Conservation (phyloP, 2,888 invertebrate genomes). For the Dryobotodes eremita region DNA sequence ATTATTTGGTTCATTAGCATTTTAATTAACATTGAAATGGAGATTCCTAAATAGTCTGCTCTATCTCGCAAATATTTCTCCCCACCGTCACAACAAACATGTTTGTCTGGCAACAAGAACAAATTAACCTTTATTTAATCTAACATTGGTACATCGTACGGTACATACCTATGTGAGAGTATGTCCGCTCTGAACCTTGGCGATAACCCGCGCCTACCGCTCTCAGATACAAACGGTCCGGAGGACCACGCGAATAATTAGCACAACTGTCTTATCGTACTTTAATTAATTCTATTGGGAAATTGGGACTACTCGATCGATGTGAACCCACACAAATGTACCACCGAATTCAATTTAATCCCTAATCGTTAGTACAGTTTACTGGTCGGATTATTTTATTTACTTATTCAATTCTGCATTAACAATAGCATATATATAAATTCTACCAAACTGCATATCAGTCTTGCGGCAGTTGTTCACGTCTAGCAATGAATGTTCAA, state of each 20-base stretch:
- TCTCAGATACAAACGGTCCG: slow-evolving; percentile 63
- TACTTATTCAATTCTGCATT: no score
- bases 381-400: slow-evolving; percentile 17
- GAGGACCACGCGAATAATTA: slow-evolving; percentile 80
- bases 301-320: slow-evolving; percentile 62
- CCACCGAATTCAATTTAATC: slow-evolving; percentile 44
- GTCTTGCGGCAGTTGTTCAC: no score
- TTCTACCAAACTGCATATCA: no score
- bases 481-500: slow-evolving; percentile 17
- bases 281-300: slow-evolving; percentile 82
- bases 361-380: slow-evolving; percentile 29
- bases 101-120: slow-evolving; percentile 60
- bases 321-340: slow-evolving; percentile 27
- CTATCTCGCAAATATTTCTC: slow-evolving; percentile 33
- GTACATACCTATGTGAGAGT: slow-evolving; percentile 39
- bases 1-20: slow-evolving; percentile 17
- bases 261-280: slow-evolving; percentile 80
- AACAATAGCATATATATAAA: no score
- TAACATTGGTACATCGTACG: slow-evolving; percentile 48
- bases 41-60: not conserved
- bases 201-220: slow-evolving; percentile 68
- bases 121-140: slow-evolving; percentile 79
- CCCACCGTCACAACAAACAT: slow-evolving; percentile 42
- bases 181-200: slow-evolving; percentile 57
- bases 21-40: slow-evolving; percentile 4